Evolutionary conservation across 2,888 invertebrate species (phyloP).

Genomic region (Unio delphinus): DNA sequence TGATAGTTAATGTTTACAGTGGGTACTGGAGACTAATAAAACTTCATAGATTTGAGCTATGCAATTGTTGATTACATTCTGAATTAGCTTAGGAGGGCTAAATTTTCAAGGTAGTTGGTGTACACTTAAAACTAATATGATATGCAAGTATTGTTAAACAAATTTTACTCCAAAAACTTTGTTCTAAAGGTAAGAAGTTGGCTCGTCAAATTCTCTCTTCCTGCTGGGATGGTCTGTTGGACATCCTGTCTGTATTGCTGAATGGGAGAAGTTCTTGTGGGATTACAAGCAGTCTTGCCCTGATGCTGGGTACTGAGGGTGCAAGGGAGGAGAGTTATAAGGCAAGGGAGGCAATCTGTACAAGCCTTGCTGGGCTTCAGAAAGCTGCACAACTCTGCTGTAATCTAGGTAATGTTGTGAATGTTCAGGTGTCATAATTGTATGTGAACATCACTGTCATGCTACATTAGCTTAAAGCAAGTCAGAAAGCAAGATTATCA

Average conservation of each 20-base stretch:
- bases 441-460: no score
- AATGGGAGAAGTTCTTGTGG: slow-evolving; percentile 71
- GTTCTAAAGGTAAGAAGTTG: slow-evolving; percentile 67
- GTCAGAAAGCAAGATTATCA: no score
- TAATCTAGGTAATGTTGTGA: slow-evolving; percentile 77
- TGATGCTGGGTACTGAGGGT: slow-evolving; percentile 72
- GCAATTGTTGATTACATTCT: no score
- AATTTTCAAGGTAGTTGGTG: no score
- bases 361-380: slow-evolving; percentile 90
- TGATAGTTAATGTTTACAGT: no score
- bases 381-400: slow-evolving; percentile 93
- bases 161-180: not conserved
- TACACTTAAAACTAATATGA: no score
- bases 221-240: slow-evolving; percentile 93
- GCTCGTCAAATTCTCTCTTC: slow-evolving; percentile 83
- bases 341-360: slow-evolving; percentile 85
- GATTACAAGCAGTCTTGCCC: slow-evolving; percentile 71
- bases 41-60: no score
- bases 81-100: no score
- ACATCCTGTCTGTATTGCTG: slow-evolving; percentile 86
- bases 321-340: slow-evolving; percentile 72
- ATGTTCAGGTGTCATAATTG: no score
- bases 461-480: no score
- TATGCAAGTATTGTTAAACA: not conserved
- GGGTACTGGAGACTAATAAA: no score